phyloP scores from a whole-genome alignment of 2,888 invertebrate genomes.

The Vandiemenella viatica region DNA sequence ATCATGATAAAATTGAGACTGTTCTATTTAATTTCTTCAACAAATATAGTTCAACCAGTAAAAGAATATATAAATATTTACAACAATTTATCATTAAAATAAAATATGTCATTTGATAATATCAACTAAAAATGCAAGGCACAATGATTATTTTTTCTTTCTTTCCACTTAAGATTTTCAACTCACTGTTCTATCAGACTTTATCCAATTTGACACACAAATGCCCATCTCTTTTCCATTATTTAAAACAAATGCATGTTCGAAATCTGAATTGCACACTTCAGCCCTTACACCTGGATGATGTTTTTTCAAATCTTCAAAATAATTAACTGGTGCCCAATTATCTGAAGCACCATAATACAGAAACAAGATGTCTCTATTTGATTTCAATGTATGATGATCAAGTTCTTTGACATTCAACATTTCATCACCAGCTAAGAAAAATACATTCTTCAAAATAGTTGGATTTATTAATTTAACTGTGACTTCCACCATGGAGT shows the following conservation, averaged over 20 bases:
- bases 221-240: conserved; percentile 41
- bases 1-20: too few species aligned
- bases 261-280: conserved; percentile 41
- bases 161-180: too few species aligned
- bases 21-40: too few species aligned
- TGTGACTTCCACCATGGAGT: conserved; percentile 4
- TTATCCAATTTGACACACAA: conserved; percentile 14
- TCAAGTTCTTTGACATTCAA: conserved; percentile 53
- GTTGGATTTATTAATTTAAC: conserved; percentile 9
- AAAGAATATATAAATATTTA: too few species aligned
- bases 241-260: conserved; percentile 70
- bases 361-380: conserved; percentile 51
- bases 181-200: too few species aligned
- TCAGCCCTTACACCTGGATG: conserved; percentile 45
- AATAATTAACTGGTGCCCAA: conserved; percentile 69
- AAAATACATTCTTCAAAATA: conserved; percentile 39
- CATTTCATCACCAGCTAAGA: conserved; percentile 68
- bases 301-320: conserved; percentile 42
- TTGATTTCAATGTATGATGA: conserved; percentile 37
- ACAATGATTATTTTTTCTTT: too few species aligned
- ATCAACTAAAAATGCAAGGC: too few species aligned
- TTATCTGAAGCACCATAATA: conserved; percentile 66
- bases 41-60: too few species aligned
- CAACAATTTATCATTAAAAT: too few species aligned
- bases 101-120: too few species aligned